Conservation (phyloP, 1,140 invertebrate species). For the Eriosoma lanigerum region DNA sequence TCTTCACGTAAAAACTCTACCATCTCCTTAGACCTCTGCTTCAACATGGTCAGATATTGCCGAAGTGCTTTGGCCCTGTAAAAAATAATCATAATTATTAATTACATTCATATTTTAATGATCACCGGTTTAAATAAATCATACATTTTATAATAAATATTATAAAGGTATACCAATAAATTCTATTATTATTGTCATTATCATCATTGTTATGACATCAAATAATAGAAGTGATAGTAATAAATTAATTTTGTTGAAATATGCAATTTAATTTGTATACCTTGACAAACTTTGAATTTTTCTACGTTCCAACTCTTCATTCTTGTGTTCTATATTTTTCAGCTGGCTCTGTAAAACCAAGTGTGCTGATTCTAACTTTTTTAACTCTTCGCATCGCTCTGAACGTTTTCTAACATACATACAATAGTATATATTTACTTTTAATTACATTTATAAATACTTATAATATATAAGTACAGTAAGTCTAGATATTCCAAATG, state of each 20-base stretch:
- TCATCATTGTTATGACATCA: too few relatives aligned
- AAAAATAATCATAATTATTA: neutral
- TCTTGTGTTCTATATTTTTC: neutral
- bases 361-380: constrained; percentile 6
- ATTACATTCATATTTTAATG: too few relatives aligned
- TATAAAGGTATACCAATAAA: too few relatives aligned
- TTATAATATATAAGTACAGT: too few relatives aligned
- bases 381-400: constrained; percentile 8
- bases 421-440: neutral
- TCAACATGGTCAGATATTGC: constrained; percentile 12
- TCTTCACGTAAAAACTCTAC: constrained; percentile 5
- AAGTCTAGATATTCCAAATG: too few relatives aligned
- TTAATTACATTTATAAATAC: neutral
- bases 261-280: neutral
- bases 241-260: too few relatives aligned
- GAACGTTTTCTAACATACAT: constrained; percentile 8
- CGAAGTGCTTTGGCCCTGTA: neutral
- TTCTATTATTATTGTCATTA: too few relatives aligned
- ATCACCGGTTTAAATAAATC: too few relatives aligned
- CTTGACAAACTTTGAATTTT: constrained; percentile 13
- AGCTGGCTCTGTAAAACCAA: neutral
- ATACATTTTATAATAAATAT: too few relatives aligned
- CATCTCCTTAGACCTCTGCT: constrained; percentile 31
- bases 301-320: neutral
- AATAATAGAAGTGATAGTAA: too few relatives aligned